These are phyloP conservation scores for Nanorana parkeri DNA, from an alignment of 2,113 vertebrate species.

Conservation along the genomic window DNA sequence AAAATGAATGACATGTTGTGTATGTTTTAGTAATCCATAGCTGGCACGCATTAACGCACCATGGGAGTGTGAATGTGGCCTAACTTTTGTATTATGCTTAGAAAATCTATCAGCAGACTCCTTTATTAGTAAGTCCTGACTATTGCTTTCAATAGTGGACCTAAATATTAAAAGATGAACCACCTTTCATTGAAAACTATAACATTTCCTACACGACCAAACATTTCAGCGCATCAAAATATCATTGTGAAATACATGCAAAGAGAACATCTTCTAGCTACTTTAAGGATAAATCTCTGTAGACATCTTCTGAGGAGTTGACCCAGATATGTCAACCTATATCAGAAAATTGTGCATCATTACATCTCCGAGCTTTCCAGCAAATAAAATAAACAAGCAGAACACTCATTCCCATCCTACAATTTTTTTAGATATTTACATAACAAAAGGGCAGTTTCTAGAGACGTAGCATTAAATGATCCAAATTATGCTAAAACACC, in stretches of 20 bases:
- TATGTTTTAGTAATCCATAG: too few species aligned
- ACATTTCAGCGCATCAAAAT: not conserved
- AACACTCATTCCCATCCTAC: conserved; percentile 14
- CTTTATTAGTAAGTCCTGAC: too few species aligned
- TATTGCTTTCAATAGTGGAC: too few species aligned
- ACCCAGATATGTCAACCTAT: conserved; percentile 69
- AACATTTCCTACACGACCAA: not conserved
- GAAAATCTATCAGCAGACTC: too few species aligned
- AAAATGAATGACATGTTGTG: too few species aligned
- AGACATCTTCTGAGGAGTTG: conserved; percentile 65
- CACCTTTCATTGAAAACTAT: not conserved
- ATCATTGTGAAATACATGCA: conserved; percentile 60
- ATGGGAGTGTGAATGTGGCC: too few species aligned
- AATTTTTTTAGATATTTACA: conserved; percentile 25
- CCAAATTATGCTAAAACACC: not conserved
- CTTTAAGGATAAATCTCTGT: conserved; percentile 68
- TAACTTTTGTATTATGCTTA: too few species aligned
- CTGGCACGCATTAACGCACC: too few species aligned
- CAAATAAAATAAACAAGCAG: conserved; percentile 12
- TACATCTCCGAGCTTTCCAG: conserved; percentile 63
- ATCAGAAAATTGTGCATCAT: conserved; percentile 69
- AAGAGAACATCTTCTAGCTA: conserved; percentile 65
- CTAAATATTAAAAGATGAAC: not conserved
- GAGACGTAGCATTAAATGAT: conserved; percentile 6
- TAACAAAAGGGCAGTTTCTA: not conserved